These are phyloP conservation scores for Cebuella pygmaea DNA, from an alignment of 2,797 vertebrate genomes.

Conservation along the genomic window DNA sequence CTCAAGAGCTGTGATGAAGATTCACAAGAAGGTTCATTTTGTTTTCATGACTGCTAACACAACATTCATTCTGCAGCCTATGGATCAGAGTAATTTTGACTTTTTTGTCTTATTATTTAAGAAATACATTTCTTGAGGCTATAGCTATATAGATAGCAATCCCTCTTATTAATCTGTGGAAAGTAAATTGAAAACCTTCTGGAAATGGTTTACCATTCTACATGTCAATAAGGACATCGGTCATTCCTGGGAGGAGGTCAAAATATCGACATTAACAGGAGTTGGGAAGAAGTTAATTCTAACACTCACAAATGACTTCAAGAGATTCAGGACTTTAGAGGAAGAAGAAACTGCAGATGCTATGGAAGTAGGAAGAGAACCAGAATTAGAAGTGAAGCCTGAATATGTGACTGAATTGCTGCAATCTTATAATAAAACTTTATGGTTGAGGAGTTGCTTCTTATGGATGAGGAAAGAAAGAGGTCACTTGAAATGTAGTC, in stretches of 20 bases:
- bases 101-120: background rate
- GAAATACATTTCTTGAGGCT: background rate
- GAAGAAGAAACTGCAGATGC: background rate
- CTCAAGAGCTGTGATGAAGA: background rate
- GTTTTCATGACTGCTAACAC: background rate
- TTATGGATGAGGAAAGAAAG: background rate
- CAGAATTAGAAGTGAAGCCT: background rate
- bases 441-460: background rate
- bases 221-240: background rate
- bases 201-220: background rate
- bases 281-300: background rate
- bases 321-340: background rate
- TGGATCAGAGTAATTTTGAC: background rate
- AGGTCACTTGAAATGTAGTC: background rate
- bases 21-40: background rate
- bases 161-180: background rate
- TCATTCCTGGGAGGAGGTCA: background rate
- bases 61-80: background rate
- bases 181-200: background rate
- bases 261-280: background rate
- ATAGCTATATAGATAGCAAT: background rate
- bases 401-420: background rate
- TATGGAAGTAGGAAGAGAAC: background rate
- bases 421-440: background rate
- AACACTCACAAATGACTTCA: background rate